phyloP scores from a whole-genome alignment of 2,888 invertebrate genomes.

The Hemistola chrysoprasaria region DNA sequence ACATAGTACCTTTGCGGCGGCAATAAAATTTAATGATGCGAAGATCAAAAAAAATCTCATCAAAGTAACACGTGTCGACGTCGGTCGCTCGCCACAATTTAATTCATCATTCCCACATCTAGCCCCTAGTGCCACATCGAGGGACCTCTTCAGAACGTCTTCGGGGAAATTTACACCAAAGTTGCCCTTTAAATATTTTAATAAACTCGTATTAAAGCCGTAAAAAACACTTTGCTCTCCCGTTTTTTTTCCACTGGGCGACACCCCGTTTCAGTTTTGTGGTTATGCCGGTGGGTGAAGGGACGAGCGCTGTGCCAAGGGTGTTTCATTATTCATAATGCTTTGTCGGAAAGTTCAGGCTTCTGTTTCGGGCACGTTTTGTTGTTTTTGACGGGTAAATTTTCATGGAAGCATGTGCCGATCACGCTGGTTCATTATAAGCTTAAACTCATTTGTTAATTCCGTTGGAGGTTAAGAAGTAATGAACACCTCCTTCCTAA shows the following conservation, averaged over 20 bases:
- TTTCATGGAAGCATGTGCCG: constrained; percentile 32
- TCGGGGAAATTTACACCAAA: constrained; percentile 77
- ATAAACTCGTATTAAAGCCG: constrained; percentile 79
- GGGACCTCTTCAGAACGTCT: constrained; percentile 67
- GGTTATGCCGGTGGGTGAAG: constrained; percentile 36
- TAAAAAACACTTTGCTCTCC: constrained; percentile 77
- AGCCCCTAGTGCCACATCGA: constrained; percentile 59
- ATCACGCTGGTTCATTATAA: constrained; percentile 19
- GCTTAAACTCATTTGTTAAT: constrained; percentile 21
- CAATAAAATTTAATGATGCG: background rate
- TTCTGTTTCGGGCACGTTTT: constrained; percentile 59
- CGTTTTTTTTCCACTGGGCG: constrained; percentile 65
- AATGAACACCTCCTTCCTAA: constrained; percentile 25
- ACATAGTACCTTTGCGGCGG: too few relatives aligned
- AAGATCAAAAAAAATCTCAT: constrained; percentile 46
- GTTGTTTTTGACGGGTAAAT: constrained; percentile 63
- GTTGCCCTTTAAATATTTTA: constrained; percentile 80
- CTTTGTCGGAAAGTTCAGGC: constrained; percentile 67
- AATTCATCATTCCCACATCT: constrained; percentile 73
- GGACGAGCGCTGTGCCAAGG: constrained; percentile 52
- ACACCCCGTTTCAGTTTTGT: constrained; percentile 50
- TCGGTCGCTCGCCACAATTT: constrained; percentile 52
- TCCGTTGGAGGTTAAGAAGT: constrained; percentile 11
- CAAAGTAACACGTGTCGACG: constrained; percentile 50
- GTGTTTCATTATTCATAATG: constrained; percentile 79